phyloP scores from a whole-genome alignment of 2,113 vertebrate species.

The Rissa tridactyla region DNA sequence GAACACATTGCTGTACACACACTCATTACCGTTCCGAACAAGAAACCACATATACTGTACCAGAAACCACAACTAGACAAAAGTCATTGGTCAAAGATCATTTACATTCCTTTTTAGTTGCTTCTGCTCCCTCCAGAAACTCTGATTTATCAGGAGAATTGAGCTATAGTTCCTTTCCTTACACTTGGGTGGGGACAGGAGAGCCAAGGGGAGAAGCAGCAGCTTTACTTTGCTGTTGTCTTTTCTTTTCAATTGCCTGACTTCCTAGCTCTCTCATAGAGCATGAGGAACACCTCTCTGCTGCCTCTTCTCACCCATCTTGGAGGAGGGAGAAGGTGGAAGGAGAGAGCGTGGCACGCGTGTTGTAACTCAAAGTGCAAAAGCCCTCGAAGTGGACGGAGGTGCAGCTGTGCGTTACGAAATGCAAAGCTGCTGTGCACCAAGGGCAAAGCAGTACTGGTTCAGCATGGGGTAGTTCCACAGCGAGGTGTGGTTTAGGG shows the following conservation, averaged over 20 bases:
- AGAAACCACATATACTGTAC: slow-evolving; percentile 34
- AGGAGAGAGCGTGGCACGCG: background rate
- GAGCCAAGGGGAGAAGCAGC: background rate
- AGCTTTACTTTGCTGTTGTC: background rate
- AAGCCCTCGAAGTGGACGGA: background rate
- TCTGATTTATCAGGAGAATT: slow-evolving; percentile 37
- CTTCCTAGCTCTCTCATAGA: background rate
- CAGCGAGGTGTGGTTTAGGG: background rate
- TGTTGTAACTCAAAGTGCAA: background rate
- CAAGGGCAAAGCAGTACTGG: background rate
- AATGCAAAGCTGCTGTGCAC: background rate
- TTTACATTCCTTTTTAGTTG: slow-evolving; percentile 62
- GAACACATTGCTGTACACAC: slow-evolving; percentile 50
- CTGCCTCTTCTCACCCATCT: background rate
- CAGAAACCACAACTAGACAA: slow-evolving; percentile 52
- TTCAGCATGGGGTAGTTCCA: background rate
- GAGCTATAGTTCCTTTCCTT: slow-evolving; percentile 1
- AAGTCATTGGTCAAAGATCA: slow-evolving; percentile 61
- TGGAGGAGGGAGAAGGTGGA: background rate
- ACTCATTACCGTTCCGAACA: slow-evolving; percentile 38
- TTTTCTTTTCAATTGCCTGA: background rate
- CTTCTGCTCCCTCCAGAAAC: slow-evolving; percentile 16
- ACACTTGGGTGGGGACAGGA: background rate
- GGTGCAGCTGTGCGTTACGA: background rate
- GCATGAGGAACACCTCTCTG: background rate